Conservation (phyloP, 2,113 vertebrate species). For the Centropus unirufus region DNA sequence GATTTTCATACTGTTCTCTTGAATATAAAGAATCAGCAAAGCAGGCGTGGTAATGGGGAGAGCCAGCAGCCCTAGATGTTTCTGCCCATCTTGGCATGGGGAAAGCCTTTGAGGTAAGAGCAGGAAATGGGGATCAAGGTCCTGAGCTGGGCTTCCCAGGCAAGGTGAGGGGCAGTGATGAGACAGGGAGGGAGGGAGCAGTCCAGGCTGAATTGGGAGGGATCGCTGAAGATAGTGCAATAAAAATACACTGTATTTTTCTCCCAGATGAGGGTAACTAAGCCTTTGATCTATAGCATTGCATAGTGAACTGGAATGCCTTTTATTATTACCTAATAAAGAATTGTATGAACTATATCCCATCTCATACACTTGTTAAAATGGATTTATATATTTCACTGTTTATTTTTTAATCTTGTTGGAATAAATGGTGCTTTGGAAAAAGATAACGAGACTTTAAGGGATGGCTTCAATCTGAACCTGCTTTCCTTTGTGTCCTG, state of each 20-base stretch:
- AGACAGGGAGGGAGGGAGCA: not conserved
- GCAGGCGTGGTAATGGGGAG: not conserved
- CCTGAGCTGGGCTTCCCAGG: not conserved
- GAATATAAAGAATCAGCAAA: not conserved
- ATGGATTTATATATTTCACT: not conserved
- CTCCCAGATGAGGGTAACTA: not conserved
- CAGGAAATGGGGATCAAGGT: not conserved
- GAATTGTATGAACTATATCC: fast-evolving
- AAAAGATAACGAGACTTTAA: not conserved
- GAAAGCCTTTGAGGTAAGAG: not conserved
- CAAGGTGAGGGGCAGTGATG: fast-evolving
- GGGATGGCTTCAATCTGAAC: not conserved
- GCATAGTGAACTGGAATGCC: not conserved
- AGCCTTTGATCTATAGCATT: not conserved
- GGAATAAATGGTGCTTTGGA: not conserved
- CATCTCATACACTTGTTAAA: not conserved
- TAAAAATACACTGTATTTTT: fast-evolving
- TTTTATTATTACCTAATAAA: not conserved
- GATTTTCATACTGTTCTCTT: slow-evolving; percentile 23
- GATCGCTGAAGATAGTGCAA: not conserved
- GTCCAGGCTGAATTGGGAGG: fast-evolving
- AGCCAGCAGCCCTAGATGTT: not conserved
- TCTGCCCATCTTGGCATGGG: not conserved
- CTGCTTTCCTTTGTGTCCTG: not conserved
- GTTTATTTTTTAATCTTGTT: not conserved